Evolutionary conservation across 1,140 invertebrate species (phyloP), one percentile per base, ranked within the genome.

Genomic region (Trichonephila clavata): DNA sequence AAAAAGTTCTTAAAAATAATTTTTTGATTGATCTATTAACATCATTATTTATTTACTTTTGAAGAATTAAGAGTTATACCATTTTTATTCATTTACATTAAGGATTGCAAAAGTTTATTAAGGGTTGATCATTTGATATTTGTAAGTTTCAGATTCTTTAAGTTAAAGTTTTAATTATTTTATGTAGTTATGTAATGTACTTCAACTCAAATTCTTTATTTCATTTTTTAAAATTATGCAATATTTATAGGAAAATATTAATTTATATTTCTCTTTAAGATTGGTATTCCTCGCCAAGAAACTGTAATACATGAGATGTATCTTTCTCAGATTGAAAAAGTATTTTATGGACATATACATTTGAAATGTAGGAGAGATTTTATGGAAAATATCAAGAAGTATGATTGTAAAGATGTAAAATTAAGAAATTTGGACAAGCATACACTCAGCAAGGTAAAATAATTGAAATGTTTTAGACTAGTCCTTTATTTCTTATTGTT

Each of bases 301-400:
- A 95, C 96, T 90, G 94, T 96, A 60, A 94, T 96, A 20, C 95
- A 97, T 94, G 96, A 96, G 96, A 94, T 97, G 81, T 95, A 96
- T 10, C 97, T 97, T 95, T 96, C 96, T n/a, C 96, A 96, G 5
- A 96, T 97, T 4, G 97, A 97, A 95, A 96, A 96, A 92, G 96
- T 97, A 95, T 97, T 97, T 95, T 97, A 97, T 94, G 95, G 96
- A 20, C 95, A 96, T 57, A 96, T 97, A 94, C 96, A 96, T 94
- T 94, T 95, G 21, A 95, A 96, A 8, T 96, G 96, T 94, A 95
- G 95, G 7, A 94, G 94, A 13, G 95, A 96, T 43, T 39, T 94
- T 65, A 68, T 39, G 21, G 90, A 95, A 93, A 96, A 95, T 84
- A 93, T 96, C 60, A 94, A 94, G 39, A 95, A 95, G 50, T 95